These are phyloP conservation scores for Phrynocephalus versicolor DNA, from an alignment of 2,113 vertebrate species.

Conservation along the genomic window DNA sequence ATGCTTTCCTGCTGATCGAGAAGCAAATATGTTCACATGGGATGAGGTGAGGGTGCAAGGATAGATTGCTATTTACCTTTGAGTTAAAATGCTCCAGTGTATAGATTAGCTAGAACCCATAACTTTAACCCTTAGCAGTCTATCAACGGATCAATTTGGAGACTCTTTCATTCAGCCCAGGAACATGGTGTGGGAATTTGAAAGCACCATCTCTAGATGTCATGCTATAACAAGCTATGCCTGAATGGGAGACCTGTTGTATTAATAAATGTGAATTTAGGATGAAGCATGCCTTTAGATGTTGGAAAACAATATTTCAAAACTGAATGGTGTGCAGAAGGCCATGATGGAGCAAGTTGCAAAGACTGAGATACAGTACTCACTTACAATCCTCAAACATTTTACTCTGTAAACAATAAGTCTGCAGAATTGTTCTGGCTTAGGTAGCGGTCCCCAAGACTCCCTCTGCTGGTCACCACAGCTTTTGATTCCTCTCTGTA, in stretches of 20 bases:
- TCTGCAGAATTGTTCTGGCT: background rate
- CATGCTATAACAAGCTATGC: background rate
- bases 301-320: background rate
- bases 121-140: background rate
- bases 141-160: background rate
- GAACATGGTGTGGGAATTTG: background rate
- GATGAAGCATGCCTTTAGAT: background rate
- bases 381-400: background rate
- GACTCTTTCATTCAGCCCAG: background rate
- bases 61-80: background rate
- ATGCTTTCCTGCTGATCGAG: background rate
- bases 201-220: background rate
- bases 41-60: background rate
- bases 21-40: background rate
- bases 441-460: background rate
- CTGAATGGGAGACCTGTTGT: background rate
- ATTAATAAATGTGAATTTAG: background rate
- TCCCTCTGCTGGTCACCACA: background rate
- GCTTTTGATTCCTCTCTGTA: background rate
- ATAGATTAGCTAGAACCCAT: too few species aligned
- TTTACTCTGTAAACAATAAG: too few species aligned
- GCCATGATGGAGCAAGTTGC: background rate
- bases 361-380: background rate
- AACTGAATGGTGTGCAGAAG: background rate
- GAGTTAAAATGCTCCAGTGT: background rate